These are phyloP conservation scores for Amphipyra berbera DNA, from an alignment of 2,888 invertebrate species.

Conservation along the genomic window DNA sequence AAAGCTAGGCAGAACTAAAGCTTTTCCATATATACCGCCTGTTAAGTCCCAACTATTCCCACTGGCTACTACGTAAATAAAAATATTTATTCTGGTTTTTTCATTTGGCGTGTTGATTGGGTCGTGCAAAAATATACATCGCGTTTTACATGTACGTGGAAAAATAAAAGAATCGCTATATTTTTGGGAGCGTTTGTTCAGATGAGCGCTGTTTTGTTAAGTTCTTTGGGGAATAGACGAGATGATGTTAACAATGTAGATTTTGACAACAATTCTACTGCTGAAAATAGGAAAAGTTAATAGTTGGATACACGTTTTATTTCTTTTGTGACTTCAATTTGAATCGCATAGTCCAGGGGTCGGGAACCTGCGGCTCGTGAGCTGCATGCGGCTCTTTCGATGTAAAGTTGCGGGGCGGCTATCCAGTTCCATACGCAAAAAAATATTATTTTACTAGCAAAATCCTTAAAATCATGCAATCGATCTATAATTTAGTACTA, in stretches of 20 bases:
- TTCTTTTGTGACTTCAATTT: no score
- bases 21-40: not conserved
- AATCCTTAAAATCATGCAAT: no score
- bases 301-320: no score
- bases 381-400: no score
- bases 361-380: no score
- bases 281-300: no score
- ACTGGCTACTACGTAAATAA: conserved; percentile 7
- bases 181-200: not conserved
- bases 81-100: conserved; percentile 37
- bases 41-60: conserved; percentile 4
- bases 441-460: no score
- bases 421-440: no score
- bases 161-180: conserved; percentile 2
- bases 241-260: not conserved
- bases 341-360: no score
- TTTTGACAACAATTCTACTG: not conserved
- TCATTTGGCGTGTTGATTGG: conserved; percentile 68
- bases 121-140: conserved; percentile 51
- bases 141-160: conserved; percentile 19
- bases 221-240: conserved; percentile 1
- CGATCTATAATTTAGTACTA: no score
- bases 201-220: not conserved
- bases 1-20: no score
- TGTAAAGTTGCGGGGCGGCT: no score